These are phyloP conservation scores for Eurystomus glaucurus DNA, from an alignment of 2,797 vertebrate species.

Conservation along the genomic window DNA sequence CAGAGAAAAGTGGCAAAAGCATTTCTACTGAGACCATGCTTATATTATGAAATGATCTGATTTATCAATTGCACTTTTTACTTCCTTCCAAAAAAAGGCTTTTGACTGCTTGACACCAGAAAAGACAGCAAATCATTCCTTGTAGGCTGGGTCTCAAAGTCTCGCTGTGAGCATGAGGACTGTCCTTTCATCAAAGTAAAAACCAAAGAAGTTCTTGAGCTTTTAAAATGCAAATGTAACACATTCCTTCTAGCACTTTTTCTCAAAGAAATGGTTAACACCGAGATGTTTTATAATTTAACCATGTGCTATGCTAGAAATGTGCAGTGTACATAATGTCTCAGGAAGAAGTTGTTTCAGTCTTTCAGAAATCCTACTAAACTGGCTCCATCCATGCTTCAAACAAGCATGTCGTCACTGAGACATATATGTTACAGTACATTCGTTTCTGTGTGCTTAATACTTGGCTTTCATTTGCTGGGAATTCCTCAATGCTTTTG, in stretches of 20 bases:
- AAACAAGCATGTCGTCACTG: background rate
- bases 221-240: conserved; percentile 27
- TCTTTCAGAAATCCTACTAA: conserved; percentile 7
- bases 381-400: background rate
- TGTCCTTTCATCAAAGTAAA: background rate
- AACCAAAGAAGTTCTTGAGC: background rate
- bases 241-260: background rate
- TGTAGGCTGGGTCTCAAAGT: background rate
- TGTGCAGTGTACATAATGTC: background rate
- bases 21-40: background rate
- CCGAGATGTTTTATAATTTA: background rate
- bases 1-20: background rate
- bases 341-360: background rate
- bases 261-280: background rate
- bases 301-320: background rate
- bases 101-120: background rate
- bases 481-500: conserved; percentile 9
- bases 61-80: background rate
- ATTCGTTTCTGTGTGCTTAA: background rate
- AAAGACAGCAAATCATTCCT: background rate
- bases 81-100: conserved; percentile 10
- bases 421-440: background rate
- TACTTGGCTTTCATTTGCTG: background rate
- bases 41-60: background rate
- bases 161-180: background rate